Evolutionary conservation across 2,797 vertebrate species (phyloP), one percentile per base, ranked within the genome.

Genomic region (Mallotus villosus): DNA sequence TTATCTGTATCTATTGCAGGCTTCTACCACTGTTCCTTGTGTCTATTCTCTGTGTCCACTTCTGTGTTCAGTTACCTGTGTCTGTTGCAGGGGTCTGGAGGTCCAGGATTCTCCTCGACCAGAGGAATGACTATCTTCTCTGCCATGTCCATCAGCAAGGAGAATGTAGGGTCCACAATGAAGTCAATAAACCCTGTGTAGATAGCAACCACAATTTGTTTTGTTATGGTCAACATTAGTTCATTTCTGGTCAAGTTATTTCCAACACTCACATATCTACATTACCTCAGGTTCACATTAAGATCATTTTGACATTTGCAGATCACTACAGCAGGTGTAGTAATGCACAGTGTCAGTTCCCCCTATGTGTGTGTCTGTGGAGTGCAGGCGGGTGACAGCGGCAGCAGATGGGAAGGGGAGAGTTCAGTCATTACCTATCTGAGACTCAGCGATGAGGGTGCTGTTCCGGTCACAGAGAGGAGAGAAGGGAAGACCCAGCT

Each of bases 131-230:
- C 92, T 25, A 96, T 94, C 90, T 96, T 97, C 87, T 98, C 95
- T 0, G 97, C 94, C 92, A 97, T 94, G 6, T 98, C 96, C 0
- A 95, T 97, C 85, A 98, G 86, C 76, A 98, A 93, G 19, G 94
- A 96, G 89, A 98, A 97, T 0, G 96, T 97, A 6, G 97, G 97
- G 70, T 96, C 95, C 84, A 98, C 95, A 4, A 98, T 98, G 84
- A 97, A 97, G 78, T 98, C 96, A 0, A 98, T 97, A 83, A 98
- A 98, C 11, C 96, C 97, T 98, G 86, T 5, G 57, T 17, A 78
- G 25, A 11, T 29, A 19, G 51, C 19, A 7, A 41, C 11, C 37
- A 41, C 12, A 41, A 41, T 41, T 9, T 6, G 1, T 7, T 34
- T 34, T 34, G 5, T 34, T 7, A 34, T 7, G 32, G 6, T 34